phyloP scores from a whole-genome alignment of 1,140 invertebrate species.

The Hyles euphorbiae region DNA sequence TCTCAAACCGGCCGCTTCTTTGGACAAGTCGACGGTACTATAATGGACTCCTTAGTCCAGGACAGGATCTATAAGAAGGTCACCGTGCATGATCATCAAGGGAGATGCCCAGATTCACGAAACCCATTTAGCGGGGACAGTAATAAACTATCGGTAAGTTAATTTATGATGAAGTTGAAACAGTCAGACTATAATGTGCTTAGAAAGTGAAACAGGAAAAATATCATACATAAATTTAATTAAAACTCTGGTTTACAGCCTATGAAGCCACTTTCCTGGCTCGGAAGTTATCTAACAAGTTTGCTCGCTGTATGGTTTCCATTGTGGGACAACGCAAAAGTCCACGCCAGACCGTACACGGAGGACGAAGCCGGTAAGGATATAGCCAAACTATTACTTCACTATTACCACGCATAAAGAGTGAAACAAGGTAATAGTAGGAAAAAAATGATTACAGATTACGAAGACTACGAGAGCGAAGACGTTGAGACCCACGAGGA shows the following conservation, averaged over 20 bases:
- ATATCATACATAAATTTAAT: background rate
- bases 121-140: conserved; percentile 81
- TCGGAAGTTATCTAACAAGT: conserved; percentile 67
- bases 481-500: conserved; percentile 69
- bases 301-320: conserved; percentile 66
- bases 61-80: conserved; percentile 92
- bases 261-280: conserved; percentile 69
- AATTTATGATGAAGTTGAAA: background rate
- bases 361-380: conserved; percentile 66
- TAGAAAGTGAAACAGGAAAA: background rate
- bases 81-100: conserved; percentile 92
- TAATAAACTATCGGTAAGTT: conserved; percentile 60
- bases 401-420: background rate
- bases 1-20: conserved; percentile 93
- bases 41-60: conserved; percentile 94
- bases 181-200: background rate
- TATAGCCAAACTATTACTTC: too few species aligned
- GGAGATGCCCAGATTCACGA: conserved; percentile 86
- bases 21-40: conserved; percentile 95
- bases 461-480: conserved; percentile 61
- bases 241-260: conserved; percentile 43
- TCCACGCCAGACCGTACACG: conserved; percentile 46
- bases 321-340: conserved; percentile 49
- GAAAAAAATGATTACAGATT: conserved; percentile 31
- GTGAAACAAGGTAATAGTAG: too few species aligned